Conservation (phyloP, 2,888 invertebrate species). For the Nemotelus pantherinus region DNA sequence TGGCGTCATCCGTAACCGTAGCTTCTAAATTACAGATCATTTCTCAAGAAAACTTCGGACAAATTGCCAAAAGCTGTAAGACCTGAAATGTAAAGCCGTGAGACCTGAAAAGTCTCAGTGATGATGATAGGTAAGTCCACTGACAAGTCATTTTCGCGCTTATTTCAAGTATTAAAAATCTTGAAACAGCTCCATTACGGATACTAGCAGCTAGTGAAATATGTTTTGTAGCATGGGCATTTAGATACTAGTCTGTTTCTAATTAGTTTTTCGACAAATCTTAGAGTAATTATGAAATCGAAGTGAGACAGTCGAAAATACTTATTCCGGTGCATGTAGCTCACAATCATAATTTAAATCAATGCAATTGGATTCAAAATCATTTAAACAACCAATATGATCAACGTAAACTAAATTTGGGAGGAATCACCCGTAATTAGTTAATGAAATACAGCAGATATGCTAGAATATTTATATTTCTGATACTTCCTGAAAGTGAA, state of each 20-base stretch:
- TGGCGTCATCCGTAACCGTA: not conserved
- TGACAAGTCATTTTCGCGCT: slow-evolving; percentile 47
- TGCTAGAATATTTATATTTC: too few species aligned
- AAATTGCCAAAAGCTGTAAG: not conserved
- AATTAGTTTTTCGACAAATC: slow-evolving; percentile 46
- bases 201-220: not conserved
- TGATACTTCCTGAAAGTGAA: too few species aligned
- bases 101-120: slow-evolving; percentile 43
- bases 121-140: slow-evolving; percentile 51
- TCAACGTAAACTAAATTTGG: too few species aligned
- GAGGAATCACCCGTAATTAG: too few species aligned
- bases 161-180: slow-evolving; percentile 44
- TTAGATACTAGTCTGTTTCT: slow-evolving; percentile 5
- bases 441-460: too few species aligned
- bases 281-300: slow-evolving; percentile 44
- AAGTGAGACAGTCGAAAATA: slow-evolving; percentile 51
- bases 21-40: slow-evolving; percentile 59
- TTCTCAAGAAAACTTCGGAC: slow-evolving; percentile 60
- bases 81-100: too few species aligned
- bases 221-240: not conserved
- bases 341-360: too few species aligned
- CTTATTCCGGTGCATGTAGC: not conserved
- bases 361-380: too few species aligned
- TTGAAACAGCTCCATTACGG: not conserved
- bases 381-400: too few species aligned